phyloP scores from a whole-genome alignment of 2,113 vertebrate genomes.

The Carassius carassius region DNA sequence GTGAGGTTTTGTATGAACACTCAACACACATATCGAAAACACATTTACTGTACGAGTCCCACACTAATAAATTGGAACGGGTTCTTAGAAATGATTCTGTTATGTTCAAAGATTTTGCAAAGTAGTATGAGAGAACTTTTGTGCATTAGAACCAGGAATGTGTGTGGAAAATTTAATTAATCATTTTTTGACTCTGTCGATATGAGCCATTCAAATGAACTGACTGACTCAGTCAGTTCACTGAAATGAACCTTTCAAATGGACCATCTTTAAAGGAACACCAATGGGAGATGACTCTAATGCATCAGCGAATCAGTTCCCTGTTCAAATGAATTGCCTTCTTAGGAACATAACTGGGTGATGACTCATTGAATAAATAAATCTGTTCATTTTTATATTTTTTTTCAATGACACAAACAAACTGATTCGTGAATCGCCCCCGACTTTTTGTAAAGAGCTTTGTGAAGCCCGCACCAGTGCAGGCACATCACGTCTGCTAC shows the following conservation, averaged over 20 bases:
- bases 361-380: neutral
- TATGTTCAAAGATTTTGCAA: neutral
- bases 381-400: neutral
- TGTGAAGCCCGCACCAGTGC: neutral
- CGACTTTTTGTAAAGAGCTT: neutral
- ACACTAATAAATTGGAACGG: neutral
- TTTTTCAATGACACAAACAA: neutral
- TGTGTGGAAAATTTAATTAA: neutral
- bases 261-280: neutral
- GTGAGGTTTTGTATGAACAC: neutral
- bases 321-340: neutral
- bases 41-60: neutral
- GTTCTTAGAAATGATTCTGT: neutral
- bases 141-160: neutral
- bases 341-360: neutral
- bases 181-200: neutral
- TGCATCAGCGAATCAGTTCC: constrained; percentile 2
- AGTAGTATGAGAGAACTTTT: neutral
- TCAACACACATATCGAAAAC: neutral
- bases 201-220: neutral
- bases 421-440: neutral
- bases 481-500: neutral
- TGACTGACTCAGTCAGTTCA: neutral
- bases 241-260: neutral
- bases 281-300: neutral